phyloP scores from a whole-genome alignment of 1,140 invertebrate species.

The Drosophila leontia region DNA sequence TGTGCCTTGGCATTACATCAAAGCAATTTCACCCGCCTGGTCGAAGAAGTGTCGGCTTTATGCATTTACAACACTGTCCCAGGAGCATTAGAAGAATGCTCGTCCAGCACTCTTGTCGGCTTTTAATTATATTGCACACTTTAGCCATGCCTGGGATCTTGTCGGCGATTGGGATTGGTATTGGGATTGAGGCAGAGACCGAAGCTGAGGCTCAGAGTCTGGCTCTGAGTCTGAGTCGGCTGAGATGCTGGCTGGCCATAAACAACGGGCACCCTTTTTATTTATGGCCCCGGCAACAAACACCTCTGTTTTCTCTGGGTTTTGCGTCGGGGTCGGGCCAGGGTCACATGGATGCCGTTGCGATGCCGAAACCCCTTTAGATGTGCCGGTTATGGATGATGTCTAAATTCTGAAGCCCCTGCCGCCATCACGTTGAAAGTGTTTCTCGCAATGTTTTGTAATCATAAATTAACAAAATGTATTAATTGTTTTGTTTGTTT shows the following conservation, averaged over 20 bases:
- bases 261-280: constrained; percentile 82
- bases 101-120: constrained; percentile 74
- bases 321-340: constrained; percentile 55
- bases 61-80: constrained; percentile 72
- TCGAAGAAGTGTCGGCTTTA: constrained; percentile 64
- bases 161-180: constrained; percentile 40
- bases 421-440: constrained; percentile 40
- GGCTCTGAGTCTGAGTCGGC: constrained; percentile 23
- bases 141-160: constrained; percentile 72
- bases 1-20: constrained; percentile 68
- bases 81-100: constrained; percentile 74
- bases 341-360: constrained; percentile 31
- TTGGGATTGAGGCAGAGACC: constrained; percentile 16
- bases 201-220: constrained; percentile 16
- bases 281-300: constrained; percentile 80
- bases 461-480: constrained; percentile 85
- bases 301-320: constrained; percentile 66
- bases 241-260: constrained; percentile 61
- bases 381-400: constrained; percentile 62
- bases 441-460: constrained; percentile 82
- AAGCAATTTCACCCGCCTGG: constrained; percentile 50
- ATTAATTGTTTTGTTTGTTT: constrained; percentile 84
- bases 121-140: constrained; percentile 85
- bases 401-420: constrained; percentile 67
- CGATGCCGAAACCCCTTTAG: constrained; percentile 41